Base-by-base conservation (phyloP, 2,888 invertebrate genomes). In the Neoitamus cyanurus region DNA sequence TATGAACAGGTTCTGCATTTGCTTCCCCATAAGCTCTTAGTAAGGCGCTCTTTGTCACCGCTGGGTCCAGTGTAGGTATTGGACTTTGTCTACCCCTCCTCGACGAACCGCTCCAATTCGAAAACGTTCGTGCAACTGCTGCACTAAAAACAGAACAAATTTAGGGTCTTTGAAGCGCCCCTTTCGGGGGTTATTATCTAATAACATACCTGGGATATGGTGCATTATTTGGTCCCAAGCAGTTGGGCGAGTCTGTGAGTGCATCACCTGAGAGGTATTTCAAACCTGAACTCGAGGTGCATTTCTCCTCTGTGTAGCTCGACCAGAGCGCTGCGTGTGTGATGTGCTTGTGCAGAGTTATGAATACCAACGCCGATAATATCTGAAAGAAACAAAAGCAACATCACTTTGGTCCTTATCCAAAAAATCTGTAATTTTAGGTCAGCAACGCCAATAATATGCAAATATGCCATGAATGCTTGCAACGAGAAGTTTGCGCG, bases 201-300 rank as follows among this genome's bases (percentile, higher is more conserved):
- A 15, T 20, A 46, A 20, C 92, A 93, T 92, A 97, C 97, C 94
- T 94, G 86, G 97, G 97, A 92, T 97, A 97, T 83, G 96, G 95
- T 87, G 94, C 91, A 87, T 96, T 95, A 88, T 96, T 96, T 5
- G 97, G 97, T 25, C 97, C 97, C 83, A 95, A 90, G 88, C 97
- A 97, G 89, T 96, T 95, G 28, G 92, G 91, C 6, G 95, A 93
- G 90, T 96, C 96, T 87, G 94, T 94, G 75, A 97, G 92, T 6
- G 97, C 97, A 90, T 97, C 97, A 20, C 97, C 97, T 94, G 96
- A 97, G 25, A 97, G 92, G 90, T 97, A 97, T 91, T 97, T 97
- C 85, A 97, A 92, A 88, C 94, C 94, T 85, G 93, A 92, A 25
- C 94, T 94, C 85, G 93, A 91, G 85, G 93, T 93, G 89, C 93